Conservation (phyloP, 2,113 vertebrate genomes). For the Boulengeromyrus knoepffleri region DNA sequence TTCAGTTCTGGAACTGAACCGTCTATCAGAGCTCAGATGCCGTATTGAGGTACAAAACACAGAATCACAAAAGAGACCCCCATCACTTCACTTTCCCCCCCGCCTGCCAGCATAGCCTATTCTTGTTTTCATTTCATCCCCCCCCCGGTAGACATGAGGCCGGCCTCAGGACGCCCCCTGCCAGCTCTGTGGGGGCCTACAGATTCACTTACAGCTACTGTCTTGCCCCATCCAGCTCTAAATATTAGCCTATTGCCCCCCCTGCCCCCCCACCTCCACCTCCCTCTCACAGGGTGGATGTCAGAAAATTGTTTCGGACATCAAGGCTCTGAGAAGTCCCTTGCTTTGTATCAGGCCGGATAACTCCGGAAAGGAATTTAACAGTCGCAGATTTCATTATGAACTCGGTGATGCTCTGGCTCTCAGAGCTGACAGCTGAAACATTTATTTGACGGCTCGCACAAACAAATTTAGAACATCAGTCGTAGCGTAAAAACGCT, state of each 20-base stretch:
- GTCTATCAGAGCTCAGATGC: background rate
- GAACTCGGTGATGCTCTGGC: background rate
- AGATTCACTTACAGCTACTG: background rate
- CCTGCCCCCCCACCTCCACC: no score
- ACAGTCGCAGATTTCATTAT: background rate
- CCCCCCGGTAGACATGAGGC: background rate
- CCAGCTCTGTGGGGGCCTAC: background rate
- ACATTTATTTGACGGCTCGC: background rate
- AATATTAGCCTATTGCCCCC: background rate
- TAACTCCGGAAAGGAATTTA: background rate
- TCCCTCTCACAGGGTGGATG: background rate
- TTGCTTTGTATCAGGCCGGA: background rate
- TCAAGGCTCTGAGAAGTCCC: background rate
- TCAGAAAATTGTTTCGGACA: background rate
- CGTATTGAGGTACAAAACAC: background rate
- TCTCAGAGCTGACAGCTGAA: background rate
- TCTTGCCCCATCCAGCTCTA: background rate
- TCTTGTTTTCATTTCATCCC: background rate
- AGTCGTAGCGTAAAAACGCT: background rate
- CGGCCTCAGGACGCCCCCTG: background rate
- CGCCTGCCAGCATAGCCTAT: background rate
- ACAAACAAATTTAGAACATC: slow-evolving; percentile 6
- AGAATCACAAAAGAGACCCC: background rate
- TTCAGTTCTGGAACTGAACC: background rate
- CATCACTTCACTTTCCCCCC: background rate